Base-by-base conservation (phyloP, 2,113 vertebrate species). In the Megalops atlanticus region DNA sequence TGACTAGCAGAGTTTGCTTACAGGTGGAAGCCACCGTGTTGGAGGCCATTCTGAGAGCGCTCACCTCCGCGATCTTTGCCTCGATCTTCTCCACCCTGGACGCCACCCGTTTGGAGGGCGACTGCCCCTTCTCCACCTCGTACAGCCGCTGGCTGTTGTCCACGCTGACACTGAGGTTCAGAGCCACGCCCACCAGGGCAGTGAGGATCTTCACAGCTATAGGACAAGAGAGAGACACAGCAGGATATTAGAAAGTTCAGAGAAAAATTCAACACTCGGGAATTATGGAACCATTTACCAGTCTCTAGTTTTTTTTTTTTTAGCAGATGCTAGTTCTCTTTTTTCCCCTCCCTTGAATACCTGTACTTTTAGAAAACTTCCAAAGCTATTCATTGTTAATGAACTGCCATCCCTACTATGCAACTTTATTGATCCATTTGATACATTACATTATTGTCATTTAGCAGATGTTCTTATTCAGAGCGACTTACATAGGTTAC, bases 201-300 rank as follows among this genome's bases (percentile, higher is more conserved):
- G 94, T 95, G 84, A 96, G 89, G 85, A 97, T 90, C 88, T 98
- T 98, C 87, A 96, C 88, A 2, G 96, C 97, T 98, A 75, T 68
- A 87, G 40, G n/a, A 21, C 78, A 0, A 4, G 8, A 27, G 80
- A 41, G 84, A 16, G 69, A 18, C 68, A 64, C 24, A 31, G 69
- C 74, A 81, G 49, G 2, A 36, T 40, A n/a, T 3, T 31, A 31
- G 27, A 31, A 43, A 27, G 33, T 72, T 78, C 15, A 16, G 77
- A 43, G 11, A 78, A 36, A 78, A n/a, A 24, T 12, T 7, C 21
- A 47, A 24, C 21, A n/a, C 27, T 36, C 5, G 21, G 7, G 18
- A n/a, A n/a, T n/a, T n/a, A n/a, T n/a, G n/a, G n/a, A n/a, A n/a
- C n/a, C n/a, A n/a, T n/a, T n/a, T n/a, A n/a, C n/a, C n/a, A n/a